Evolutionary conservation across 92 coral and sea anemone species (phyloP), one percentile per base, ranked within the genome.

Genomic region (Diadumene lineata): DNA sequence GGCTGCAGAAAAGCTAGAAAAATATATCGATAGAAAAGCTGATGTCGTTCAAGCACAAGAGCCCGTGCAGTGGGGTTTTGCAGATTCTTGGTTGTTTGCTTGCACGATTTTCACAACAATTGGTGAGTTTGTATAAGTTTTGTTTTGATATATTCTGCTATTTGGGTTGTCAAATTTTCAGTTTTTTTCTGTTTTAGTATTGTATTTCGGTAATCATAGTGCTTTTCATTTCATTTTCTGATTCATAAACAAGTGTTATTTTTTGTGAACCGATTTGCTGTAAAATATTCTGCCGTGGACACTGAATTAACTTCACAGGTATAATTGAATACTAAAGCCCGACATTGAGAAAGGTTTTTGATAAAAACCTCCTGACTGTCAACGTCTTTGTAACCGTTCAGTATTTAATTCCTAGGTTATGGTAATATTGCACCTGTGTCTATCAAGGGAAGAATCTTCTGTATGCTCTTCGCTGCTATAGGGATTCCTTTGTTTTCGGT

Each of bases 401-500:
- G 60, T 53, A 8, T 53, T 60, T 22, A 34, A 1, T 66, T 64
- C 72, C 3, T 34, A 89, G 94, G 94, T 30, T 85, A 89, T 82
- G 94, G 94, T 7, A 89, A 82, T 56, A 85, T 89, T 70, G 85
- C 78, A 31, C 94, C 94, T 0, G 66, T 81, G 43, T 85, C 94
- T 15, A 43, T 72, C 19, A 53, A 30, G 26, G 90, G 90, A 11
- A 78, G 94, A 46, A 28, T 74, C 11, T 85, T 89, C 61, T 89
- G 94, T 50, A 80, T 89, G 58, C 69, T 89, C 34, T 89, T 81
- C 79, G 94, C 84, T 17, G 70, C 82, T 30, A 60, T 79, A 11
- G 94, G 94, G 29, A 89, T 89, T 67, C 94, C 94, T 0, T 53
- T 89, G 73, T 89, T 89, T 74, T 81, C 83, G 23, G 90, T 85